Evolutionary conservation across 2,888 invertebrate species (phyloP).

Genomic region (Eretmocerus hayati): DNA sequence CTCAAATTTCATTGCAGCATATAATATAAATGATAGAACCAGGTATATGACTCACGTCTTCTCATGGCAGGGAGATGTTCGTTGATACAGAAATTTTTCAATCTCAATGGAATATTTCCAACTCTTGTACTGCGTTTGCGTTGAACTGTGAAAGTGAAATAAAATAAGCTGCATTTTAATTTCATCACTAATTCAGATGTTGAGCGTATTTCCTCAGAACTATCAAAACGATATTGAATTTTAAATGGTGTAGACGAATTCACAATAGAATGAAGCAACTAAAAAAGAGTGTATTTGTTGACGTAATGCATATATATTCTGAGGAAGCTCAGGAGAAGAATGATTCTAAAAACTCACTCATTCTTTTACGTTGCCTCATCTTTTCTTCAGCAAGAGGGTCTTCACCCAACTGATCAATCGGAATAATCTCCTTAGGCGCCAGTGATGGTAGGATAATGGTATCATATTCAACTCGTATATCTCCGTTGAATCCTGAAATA

Average conservation of each 20-base stretch:
- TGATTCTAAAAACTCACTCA: slow-evolving; percentile 5
- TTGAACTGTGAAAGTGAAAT: too few relatives aligned
- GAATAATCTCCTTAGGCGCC: background rate
- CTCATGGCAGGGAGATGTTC: background rate
- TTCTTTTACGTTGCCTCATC: background rate
- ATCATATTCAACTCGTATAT: background rate
- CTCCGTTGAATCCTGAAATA: background rate
- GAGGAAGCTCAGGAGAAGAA: too few relatives aligned
- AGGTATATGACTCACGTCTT: slow-evolving; percentile 1
- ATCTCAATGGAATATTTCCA: background rate
- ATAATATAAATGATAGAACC: too few relatives aligned
- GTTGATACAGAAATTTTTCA: slow-evolving; percentile 2
- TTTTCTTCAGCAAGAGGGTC: background rate
- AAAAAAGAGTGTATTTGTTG: too few relatives aligned
- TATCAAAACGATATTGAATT: too few relatives aligned
- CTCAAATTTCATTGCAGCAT: too few relatives aligned
- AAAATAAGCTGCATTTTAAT: too few relatives aligned
- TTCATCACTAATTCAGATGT: too few relatives aligned
- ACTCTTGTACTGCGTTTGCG: background rate
- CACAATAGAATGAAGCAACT: too few relatives aligned
- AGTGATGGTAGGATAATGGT: background rate
- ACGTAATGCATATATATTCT: too few relatives aligned
- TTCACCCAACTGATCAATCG: background rate
- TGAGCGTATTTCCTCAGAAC: too few relatives aligned
- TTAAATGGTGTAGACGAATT: too few relatives aligned